These are phyloP conservation scores for Habrosyne pyritoides DNA, from an alignment of 2,888 invertebrate genomes.

Conservation along the genomic window DNA sequence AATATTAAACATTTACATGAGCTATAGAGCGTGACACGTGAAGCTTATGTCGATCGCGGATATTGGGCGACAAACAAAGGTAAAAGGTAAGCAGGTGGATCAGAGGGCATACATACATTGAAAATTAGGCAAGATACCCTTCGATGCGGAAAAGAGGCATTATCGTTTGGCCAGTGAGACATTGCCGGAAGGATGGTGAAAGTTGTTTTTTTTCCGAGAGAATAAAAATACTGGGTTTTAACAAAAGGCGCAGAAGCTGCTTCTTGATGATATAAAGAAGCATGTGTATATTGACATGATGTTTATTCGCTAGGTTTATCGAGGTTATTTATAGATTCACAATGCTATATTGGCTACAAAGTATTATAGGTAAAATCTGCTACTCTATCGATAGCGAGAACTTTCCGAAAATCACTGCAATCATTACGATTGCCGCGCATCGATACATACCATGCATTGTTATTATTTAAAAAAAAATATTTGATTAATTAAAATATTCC, in stretches of 20 bases:
- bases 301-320: too few relatives aligned
- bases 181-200: neutral
- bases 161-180: neutral
- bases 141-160: neutral
- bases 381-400: too few relatives aligned
- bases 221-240: neutral
- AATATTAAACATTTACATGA: too few relatives aligned
- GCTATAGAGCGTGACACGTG: neutral
- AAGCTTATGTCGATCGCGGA: neutral
- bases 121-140: neutral
- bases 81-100: neutral
- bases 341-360: too few relatives aligned
- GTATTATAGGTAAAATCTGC: too few relatives aligned
- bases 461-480: too few relatives aligned
- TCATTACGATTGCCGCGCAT: too few relatives aligned
- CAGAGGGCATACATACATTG: neutral
- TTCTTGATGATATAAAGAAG: too few relatives aligned
- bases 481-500: neutral
- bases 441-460: too few relatives aligned
- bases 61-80: neutral
- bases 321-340: too few relatives aligned
- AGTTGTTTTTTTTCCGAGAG: constrained; percentile 8
- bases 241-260: neutral
- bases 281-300: too few relatives aligned
- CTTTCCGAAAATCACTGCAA: too few relatives aligned